phyloP scores from a whole-genome alignment of 2,888 invertebrate species.

The Psylliodes chrysocephalus region DNA sequence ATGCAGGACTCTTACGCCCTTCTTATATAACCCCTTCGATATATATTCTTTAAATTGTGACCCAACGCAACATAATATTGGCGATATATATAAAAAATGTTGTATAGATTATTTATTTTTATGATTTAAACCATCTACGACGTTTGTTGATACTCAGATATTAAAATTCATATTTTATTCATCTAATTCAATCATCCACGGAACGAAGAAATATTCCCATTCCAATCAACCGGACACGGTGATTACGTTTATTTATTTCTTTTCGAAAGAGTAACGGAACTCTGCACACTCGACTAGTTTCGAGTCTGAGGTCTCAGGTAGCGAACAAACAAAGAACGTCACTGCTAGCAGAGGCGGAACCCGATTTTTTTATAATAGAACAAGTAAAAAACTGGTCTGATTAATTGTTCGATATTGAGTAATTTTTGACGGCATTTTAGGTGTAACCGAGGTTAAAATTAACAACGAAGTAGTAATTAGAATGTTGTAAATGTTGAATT shows the following conservation, averaged over 20 bases:
- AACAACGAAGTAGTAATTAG: neutral
- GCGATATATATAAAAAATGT: too few relatives aligned
- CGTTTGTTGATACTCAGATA: neutral
- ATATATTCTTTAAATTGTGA: too few relatives aligned
- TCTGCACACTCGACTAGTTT: slow-evolving; percentile 14
- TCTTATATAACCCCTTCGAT: too few relatives aligned
- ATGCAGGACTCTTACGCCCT: too few relatives aligned
- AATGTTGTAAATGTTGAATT: neutral
- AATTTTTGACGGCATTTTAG: neutral
- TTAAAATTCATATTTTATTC: slow-evolving; percentile 6
- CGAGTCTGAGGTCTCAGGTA: slow-evolving; percentile 3
- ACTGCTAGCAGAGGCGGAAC: slow-evolving; percentile 5
- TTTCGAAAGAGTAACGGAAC: slow-evolving; percentile 11
- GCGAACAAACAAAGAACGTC: slow-evolving; percentile 5
- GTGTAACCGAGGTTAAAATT: slow-evolving; percentile 4
- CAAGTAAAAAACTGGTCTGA: slow-evolving; percentile 1
- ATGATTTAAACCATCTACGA: too few relatives aligned
- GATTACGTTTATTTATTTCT: slow-evolving; percentile 23
- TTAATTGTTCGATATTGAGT: neutral
- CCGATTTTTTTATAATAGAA: neutral
- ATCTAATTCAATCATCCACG: slow-evolving; percentile 3
- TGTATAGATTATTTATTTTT: too few relatives aligned
- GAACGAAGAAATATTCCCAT: slow-evolving; percentile 12
- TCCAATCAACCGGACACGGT: slow-evolving; percentile 19
- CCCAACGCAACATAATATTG: too few relatives aligned